Evolutionary conservation across 2,888 invertebrate genomes (phyloP).

Genomic region (Odiellus spinosus): DNA sequence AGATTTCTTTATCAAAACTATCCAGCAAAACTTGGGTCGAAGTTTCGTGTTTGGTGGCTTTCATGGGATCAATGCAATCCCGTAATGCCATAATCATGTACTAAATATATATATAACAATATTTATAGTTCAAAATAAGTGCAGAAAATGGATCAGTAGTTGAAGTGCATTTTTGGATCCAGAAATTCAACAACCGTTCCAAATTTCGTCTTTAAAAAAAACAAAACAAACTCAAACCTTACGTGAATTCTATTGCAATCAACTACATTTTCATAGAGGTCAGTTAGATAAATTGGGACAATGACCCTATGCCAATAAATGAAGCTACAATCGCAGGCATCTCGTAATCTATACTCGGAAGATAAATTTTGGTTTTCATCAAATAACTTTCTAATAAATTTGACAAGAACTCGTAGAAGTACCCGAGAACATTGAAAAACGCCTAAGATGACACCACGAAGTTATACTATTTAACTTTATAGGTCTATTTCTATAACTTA

Average conservation of each 20-base stretch:
- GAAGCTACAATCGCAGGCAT: slow-evolving; percentile 55
- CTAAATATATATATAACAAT: slow-evolving; percentile 26
- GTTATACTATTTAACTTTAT: no score
- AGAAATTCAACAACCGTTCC: not conserved
- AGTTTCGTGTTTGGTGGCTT: slow-evolving; percentile 25
- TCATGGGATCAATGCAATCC: slow-evolving; percentile 32
- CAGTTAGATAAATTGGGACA: slow-evolving; percentile 56
- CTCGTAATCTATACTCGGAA: slow-evolving; percentile 37
- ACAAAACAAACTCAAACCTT: slow-evolving; percentile 22
- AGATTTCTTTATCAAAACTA: slow-evolving; percentile 22
- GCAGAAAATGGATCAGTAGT: not conserved
- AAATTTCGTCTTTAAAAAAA: not conserved
- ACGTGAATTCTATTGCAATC: slow-evolving; percentile 47
- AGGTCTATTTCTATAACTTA: no score
- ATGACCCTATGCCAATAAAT: slow-evolving; percentile 65
- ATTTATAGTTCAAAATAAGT: not conserved
- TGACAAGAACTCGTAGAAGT: no score
- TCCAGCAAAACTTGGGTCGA: slow-evolving; percentile 25
- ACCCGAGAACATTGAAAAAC: no score
- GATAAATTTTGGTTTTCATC: no score
- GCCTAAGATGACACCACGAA: no score
- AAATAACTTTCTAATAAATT: no score
- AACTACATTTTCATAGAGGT: slow-evolving; percentile 47
- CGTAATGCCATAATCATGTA: slow-evolving; percentile 36
- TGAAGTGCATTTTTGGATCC: not conserved